These are phyloP conservation scores for Pemphigus obesinymphae DNA, from an alignment of 1,140 invertebrate genomes.

Conservation along the genomic window DNA sequence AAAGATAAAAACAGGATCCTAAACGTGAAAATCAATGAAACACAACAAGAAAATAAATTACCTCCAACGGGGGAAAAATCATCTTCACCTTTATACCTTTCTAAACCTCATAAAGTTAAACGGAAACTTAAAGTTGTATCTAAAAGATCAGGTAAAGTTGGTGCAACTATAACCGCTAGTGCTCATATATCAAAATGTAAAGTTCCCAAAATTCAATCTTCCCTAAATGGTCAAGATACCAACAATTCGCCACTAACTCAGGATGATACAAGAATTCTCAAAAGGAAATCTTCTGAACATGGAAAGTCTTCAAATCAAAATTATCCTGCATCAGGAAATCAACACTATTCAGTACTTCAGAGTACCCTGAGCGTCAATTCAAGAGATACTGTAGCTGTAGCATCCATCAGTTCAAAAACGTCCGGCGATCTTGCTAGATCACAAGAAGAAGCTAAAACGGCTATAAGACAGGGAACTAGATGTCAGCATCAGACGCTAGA, in stretches of 20 bases:
- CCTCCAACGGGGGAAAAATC: not conserved
- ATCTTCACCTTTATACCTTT: conserved; percentile 46
- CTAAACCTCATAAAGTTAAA: conserved; percentile 59
- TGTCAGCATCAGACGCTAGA: conserved; percentile 21
- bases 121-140: conserved; percentile 77
- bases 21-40: conserved; percentile 53
- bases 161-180: conserved; percentile 77
- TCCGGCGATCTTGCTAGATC: conserved; percentile 23
- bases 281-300: conserved; percentile 33
- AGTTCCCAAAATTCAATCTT: conserved; percentile 49
- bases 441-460: conserved; percentile 29
- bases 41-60: conserved; percentile 51
- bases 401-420: conserved; percentile 12
- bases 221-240: not conserved
- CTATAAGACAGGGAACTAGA: conserved; percentile 13
- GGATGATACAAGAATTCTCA: conserved; percentile 12
- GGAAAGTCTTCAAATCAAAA: not conserved
- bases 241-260: not conserved
- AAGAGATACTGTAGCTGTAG: conserved; percentile 27
- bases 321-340: conserved; percentile 10
- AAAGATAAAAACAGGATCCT: conserved; percentile 45
- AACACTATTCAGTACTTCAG: conserved; percentile 32
- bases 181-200: conserved; percentile 58
- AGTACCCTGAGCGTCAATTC: conserved; percentile 23
- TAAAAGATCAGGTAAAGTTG: conserved; percentile 79